Evolutionary conservation across 2,113 vertebrate genomes (phyloP), one percentile per base, ranked within the genome.

Genomic region (Xenopus borealis): DNA sequence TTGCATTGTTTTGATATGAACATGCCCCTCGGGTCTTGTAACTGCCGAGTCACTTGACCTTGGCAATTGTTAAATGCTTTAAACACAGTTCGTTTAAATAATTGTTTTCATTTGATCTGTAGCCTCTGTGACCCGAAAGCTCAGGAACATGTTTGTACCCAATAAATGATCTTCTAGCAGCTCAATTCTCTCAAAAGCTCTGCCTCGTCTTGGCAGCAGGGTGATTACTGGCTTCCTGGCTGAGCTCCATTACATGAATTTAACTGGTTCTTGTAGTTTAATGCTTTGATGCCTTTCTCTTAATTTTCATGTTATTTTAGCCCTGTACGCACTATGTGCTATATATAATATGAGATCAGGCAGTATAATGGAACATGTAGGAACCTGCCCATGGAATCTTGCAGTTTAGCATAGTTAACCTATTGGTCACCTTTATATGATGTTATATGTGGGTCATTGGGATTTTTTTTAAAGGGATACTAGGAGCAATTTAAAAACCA

Each of bases 41-140:
- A 89, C 89, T 86, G 88, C 82, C 87, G 87, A 92, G 91, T 92
- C 91, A 84, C 89, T 91, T 92, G 91, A 93, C 91, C 91, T 88
- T 80, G 72, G 84, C 85, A 86, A 87, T 86, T 89, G 87, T 85
- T 91, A 91, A 90, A 89, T 88, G 89, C 86, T 88, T 93, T 91
- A 93, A 91, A 91, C 86, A 92, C 88, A 88, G 88, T 92, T 91
- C 89, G 89, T 92, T 90, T 86, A 88, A 90, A 92, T 90, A 92
- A 92, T 93, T 89, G 89, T 92, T 93, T 91, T 91, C 86, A 86
- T 92, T 91, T 90, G 91, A 91, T 76, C 59, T 16, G 74, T 57
- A 67, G 45, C 65, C 65, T 67, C 44, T 23, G 59, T 70, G 74
- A 76, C 74, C 74, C 27, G 13, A 63, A 19, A 62, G 46, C n/a